These are phyloP conservation scores for Trilocha varians DNA, from an alignment of 2,888 invertebrate genomes.

Conservation along the genomic window DNA sequence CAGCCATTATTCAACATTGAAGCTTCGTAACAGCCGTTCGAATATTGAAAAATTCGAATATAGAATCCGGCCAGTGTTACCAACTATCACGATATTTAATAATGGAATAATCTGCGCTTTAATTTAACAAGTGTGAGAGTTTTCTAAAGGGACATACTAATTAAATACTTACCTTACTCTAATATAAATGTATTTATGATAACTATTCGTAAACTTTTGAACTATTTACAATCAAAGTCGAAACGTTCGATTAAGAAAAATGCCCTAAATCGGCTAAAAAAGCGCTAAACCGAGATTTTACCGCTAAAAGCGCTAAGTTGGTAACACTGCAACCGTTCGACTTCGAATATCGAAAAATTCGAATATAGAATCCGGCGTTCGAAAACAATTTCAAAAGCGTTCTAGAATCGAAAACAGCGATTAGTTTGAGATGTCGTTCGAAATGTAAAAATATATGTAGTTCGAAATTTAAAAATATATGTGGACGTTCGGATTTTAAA, in stretches of 20 bases:
- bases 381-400: constrained; percentile 55
- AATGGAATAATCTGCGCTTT: constrained; percentile 12
- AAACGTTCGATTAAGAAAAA: too few species aligned
- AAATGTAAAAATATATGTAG: constrained; percentile 71
- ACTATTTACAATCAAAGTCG: too few species aligned
- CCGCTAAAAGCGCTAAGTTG: too few species aligned
- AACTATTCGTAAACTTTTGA: too few species aligned
- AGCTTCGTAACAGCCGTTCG: constrained; percentile 53
- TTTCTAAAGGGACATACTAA: too few species aligned
- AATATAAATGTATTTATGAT: too few species aligned
- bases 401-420: constrained; percentile 71
- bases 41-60: constrained; percentile 67
- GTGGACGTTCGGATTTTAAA: constrained; percentile 1
- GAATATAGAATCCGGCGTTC: constrained; percentile 60
- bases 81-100: constrained; percentile 1
- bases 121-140: too few species aligned
- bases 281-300: too few species aligned
- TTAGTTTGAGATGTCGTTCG: constrained; percentile 70
- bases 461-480: constrained; percentile 53
- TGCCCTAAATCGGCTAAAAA: too few species aligned
- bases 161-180: too few species aligned
- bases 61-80: constrained; percentile 50
- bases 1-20: constrained; percentile 43
- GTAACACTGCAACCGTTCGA: too few species aligned
- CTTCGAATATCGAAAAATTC: constrained; percentile 67